Conservation (phyloP, 30 jellyfish, hydroid and myxozoan species). For the Turritopsis dohrnii region DNA sequence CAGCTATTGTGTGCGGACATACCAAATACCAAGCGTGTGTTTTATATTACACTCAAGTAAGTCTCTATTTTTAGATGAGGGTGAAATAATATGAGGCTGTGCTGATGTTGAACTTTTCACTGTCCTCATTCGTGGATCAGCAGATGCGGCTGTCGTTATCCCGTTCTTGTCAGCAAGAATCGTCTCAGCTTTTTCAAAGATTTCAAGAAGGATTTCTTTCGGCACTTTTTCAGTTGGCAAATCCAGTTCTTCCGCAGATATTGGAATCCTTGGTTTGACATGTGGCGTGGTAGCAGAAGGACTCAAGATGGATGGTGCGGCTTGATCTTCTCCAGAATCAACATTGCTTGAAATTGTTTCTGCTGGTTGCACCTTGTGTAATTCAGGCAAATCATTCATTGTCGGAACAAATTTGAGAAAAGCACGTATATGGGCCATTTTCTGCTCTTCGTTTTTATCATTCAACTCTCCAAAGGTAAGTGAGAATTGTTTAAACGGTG, state of each 20-base stretch:
- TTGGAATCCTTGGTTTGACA: background rate
- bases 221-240: background rate
- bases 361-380: background rate
- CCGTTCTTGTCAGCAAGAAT: background rate
- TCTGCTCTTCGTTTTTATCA: background rate
- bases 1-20: background rate
- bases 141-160: background rate
- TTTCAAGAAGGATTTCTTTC: no score
- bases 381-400: background rate
- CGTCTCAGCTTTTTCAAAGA: background rate
- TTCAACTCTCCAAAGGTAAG: background rate
- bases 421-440: background rate
- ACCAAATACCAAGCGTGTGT: background rate
- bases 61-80: background rate
- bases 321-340: background rate
- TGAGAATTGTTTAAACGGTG: background rate
- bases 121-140: background rate
- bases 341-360: background rate
- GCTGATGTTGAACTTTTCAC: background rate
- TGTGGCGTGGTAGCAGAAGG: background rate
- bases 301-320: background rate
- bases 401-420: background rate
- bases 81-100: background rate
- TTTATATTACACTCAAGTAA: background rate
- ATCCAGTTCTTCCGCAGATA: constrained; percentile 8